Conservation (phyloP, 2,797 vertebrate species). For the Sebastes matsubarae region DNA sequence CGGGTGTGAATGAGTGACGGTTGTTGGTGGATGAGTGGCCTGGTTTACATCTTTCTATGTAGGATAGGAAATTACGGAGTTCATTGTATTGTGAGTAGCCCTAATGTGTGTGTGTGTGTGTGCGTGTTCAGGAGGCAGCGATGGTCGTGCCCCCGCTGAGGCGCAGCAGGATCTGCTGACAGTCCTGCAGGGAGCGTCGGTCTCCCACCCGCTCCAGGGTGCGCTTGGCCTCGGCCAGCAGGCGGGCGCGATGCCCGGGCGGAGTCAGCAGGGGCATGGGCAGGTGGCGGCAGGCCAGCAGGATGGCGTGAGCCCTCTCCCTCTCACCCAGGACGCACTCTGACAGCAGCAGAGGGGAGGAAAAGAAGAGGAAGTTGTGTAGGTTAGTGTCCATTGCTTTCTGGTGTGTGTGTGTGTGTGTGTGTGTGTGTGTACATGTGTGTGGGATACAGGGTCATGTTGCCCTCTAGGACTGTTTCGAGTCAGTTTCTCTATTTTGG, state of each 20-base stretch:
- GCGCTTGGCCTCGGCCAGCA: constrained; percentile 95
- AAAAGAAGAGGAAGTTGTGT: neutral
- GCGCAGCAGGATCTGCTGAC: constrained; percentile 95
- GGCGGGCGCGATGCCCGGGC: constrained; percentile 90
- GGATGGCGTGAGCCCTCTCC: constrained; percentile 93
- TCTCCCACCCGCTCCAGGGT: constrained; percentile 97
- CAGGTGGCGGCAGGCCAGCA: constrained; percentile 94
- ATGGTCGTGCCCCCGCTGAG: constrained; percentile 94
- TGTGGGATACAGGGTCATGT: neutral
- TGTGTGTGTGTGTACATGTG: neutral
- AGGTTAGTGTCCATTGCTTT: neutral
- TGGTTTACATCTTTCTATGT: neutral
- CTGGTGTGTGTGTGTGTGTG: neutral
- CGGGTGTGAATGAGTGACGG: neutral
- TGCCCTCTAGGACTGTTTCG: neutral
- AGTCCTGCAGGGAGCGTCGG: constrained; percentile 93
- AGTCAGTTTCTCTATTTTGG: neutral
- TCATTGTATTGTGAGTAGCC: constrained; percentile 12
- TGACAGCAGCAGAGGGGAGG: constrained; percentile 9
- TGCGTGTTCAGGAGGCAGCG: constrained; percentile 86
- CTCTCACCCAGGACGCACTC: constrained; percentile 86
- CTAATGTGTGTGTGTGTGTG: constrained; percentile 13
- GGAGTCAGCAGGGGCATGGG: constrained; percentile 94
- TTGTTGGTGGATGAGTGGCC: constrained; percentile 1
- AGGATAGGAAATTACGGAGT: neutral